A percentile compares a stretch with the other conserved stretches of the same genome.
Evolutionary conservation across 2,888 invertebrate species (phyloP).

Genomic region (Heterodera filipjevi): DNA sequence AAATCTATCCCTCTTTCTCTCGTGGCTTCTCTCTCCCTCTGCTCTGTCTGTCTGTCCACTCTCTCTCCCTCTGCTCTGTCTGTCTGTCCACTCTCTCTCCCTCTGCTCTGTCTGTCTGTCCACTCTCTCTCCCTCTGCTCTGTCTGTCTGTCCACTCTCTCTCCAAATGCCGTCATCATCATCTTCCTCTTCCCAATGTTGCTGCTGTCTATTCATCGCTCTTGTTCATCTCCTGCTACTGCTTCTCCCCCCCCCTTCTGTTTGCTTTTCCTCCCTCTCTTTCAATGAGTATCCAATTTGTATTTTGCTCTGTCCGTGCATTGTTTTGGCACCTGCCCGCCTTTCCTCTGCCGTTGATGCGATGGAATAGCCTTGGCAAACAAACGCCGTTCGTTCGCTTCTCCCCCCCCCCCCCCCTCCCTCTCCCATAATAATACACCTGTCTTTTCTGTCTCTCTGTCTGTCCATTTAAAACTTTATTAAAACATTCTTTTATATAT

Average conservation of each 20-base stretch:
- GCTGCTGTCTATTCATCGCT: neutral
- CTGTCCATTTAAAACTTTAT: neutral
- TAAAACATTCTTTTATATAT: neutral
- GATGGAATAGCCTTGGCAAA: slow-evolving; percentile 1
- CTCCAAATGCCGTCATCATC: no score
- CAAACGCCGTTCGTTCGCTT: neutral
- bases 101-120: no score
- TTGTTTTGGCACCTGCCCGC: slow-evolving; percentile 17
- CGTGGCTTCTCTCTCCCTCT: no score
- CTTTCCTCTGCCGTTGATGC: neutral
- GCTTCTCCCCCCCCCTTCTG: neutral
- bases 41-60: no score
- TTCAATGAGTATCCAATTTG: neutral
- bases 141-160: no score
- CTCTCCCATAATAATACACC: neutral
- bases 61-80: no score
- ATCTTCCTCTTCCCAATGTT: no score
- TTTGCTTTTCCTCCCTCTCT: neutral
- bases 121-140: no score
- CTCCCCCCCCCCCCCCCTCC: neutral
- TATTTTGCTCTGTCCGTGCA: neutral
- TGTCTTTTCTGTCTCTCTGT: neutral
- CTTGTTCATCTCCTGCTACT: neutral
- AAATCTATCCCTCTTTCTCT: neutral
- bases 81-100: no score